Percentiles rank a stretch among this genome's conserved stretches.
phyloP scores from a whole-genome alignment of 2,797 vertebrate species.

The Rhinogobio ventralis region DNA sequence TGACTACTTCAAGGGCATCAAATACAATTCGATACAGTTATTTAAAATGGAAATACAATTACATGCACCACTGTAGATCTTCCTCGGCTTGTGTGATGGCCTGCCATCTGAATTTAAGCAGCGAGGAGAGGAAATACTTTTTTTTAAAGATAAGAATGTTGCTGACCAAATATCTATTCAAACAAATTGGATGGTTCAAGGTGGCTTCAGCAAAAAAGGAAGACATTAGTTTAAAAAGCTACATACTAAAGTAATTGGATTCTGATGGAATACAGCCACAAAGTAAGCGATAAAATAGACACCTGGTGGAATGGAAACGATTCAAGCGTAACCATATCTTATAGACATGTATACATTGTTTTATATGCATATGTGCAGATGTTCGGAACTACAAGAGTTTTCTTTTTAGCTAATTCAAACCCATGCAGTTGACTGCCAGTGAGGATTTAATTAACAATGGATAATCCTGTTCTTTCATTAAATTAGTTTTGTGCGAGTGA shows the following conservation, averaged over 20 bases:
- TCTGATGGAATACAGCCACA: conserved; percentile 1
- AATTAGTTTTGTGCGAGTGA: conserved; percentile 36
- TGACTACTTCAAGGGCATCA: conserved; percentile 23
- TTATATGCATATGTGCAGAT: conserved; percentile 5
- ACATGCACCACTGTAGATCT: conserved; percentile 47
- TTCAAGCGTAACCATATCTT: conserved; percentile 1
- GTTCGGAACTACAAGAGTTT: conserved; percentile 27
- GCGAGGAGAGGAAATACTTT: neutral
- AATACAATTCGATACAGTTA: conserved; percentile 34
- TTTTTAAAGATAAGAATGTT: conserved; percentile 20
- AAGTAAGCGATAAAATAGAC: conserved; percentile 19
- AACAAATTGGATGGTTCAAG: conserved; percentile 33
- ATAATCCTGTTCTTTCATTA: conserved; percentile 50
- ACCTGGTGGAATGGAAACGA: neutral
- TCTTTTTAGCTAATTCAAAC: conserved; percentile 29
- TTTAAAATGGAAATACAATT: conserved; percentile 36
- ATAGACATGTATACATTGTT: neutral
- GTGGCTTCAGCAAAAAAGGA: conserved; percentile 16
- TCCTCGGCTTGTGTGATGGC: neutral
- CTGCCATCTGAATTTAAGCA: conserved; percentile 14
- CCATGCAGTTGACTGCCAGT: conserved; percentile 25
- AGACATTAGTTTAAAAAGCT: conserved; percentile 23
- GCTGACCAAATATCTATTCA: conserved; percentile 25
- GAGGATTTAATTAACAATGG: conserved; percentile 45
- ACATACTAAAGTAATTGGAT: conserved; percentile 32